phyloP scores from a whole-genome alignment of 2,888 invertebrate species.

The Pegoplata infirma region DNA sequence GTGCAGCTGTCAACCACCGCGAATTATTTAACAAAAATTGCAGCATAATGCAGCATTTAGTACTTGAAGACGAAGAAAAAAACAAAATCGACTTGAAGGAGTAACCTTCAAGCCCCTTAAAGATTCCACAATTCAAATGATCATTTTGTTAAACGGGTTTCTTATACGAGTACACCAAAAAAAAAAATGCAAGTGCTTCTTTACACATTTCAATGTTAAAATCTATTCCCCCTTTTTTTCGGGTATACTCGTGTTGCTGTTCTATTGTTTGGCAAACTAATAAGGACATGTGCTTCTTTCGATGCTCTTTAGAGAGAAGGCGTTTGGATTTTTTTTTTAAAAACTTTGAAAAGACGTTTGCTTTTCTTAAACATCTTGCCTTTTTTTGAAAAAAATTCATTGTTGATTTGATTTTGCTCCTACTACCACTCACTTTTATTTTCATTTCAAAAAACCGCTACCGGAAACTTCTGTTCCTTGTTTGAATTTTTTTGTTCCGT shows the following conservation, averaged over 20 bases:
- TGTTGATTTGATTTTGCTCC: constrained; percentile 70
- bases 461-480: constrained; percentile 74
- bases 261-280: constrained; percentile 12
- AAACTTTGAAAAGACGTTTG: constrained; percentile 50
- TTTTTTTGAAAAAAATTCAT: no score
- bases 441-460: constrained; percentile 71
- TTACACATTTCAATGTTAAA: constrained; percentile 12
- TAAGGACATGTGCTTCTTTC: constrained; percentile 55
- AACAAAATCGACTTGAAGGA: constrained; percentile 50
- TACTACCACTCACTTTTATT: constrained; percentile 67
- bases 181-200: constrained; percentile 40
- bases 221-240: constrained; percentile 21
- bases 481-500: constrained; percentile 34
- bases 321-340: constrained; percentile 40
- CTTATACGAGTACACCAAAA: constrained; percentile 18
- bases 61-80: constrained; percentile 1
- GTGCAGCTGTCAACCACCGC: constrained; percentile 58
- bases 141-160: constrained; percentile 39
- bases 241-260: not conserved
- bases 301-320: constrained; percentile 44
- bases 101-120: constrained; percentile 37
- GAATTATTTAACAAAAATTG: constrained; percentile 50
- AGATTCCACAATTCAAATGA: constrained; percentile 31
- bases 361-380: constrained; percentile 44
- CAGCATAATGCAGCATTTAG: constrained; percentile 46